Evolutionary conservation across 2,888 invertebrate species (phyloP), one percentile per base, ranked within the genome.

Genomic region (Eucriotettix oculatus): DNA sequence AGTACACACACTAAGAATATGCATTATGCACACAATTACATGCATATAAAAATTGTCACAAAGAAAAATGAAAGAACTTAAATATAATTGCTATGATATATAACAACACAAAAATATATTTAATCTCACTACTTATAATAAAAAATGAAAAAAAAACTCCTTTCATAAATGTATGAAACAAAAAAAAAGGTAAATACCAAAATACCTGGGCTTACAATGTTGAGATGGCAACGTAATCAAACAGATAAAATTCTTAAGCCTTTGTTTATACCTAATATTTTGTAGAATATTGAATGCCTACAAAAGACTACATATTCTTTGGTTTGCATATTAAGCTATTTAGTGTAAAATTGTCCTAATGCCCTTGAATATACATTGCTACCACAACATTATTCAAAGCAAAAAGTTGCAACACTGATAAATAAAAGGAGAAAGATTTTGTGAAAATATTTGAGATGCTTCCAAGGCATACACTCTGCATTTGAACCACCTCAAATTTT

Each of bases 401-500:
- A 14, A 48, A 12, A 14, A n/a, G n/a, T 29, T 29, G 29, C 29
- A 29, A 29, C 29, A 29, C 29, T 29, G 29, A 29, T 29, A 29
- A 29, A 29, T 29, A 48, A 48, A 48, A 14, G n/a, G 5, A 48
- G 48, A 48, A 48, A 12, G n/a, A 14, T 48, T 12, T n/a, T 14
- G n/a, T 48, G 14, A 48, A n/a, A 48, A 48, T 48, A n/a, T n/a
- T 14, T 48, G 48, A 48, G 48, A n/a, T 12, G 48, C 3, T 48
- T 12, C 48, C 48, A 29, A 29, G 29, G 29, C 29, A 29, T 29
- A 29, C 29, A 5, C 29, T 29, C 29, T 29, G 29, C 29, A 48
- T n/a, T n/a, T 48, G n/a, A 48, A 12, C n/a, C 48, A 12, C n/a
- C 48, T 14, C 48, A 48, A 12, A 48, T 48, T 59, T 64, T 62